Evolutionary conservation across 2,113 vertebrate species (phyloP).

Genomic region (Cnemophilus loriae): DNA sequence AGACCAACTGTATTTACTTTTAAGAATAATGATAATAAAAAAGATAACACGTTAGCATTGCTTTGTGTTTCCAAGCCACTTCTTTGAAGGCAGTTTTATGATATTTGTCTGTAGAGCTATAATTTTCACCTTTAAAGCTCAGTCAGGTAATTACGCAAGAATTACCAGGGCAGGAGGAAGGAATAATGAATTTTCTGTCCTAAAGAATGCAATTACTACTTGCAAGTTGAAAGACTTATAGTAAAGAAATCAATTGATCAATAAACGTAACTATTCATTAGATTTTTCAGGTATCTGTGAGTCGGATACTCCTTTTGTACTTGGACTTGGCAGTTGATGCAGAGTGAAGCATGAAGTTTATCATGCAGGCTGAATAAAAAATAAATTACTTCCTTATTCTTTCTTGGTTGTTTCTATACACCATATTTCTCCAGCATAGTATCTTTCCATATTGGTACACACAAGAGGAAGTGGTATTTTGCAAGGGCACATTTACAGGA

Average conservation of each 20-base stretch:
- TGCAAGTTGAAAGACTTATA: not conserved
- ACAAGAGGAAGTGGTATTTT: not conserved
- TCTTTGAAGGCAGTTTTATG: not conserved
- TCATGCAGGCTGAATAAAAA: not conserved
- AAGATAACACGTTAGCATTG: rapidly evolving
- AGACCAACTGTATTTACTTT: not conserved
- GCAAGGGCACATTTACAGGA: not conserved
- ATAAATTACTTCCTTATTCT: not conserved
- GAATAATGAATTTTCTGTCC: not conserved
- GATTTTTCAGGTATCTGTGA: not conserved
- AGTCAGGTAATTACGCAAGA: not conserved
- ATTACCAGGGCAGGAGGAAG: not conserved
- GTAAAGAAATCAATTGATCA: not conserved
- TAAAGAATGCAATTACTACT: not conserved
- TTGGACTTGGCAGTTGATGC: not conserved
- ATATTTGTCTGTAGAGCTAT: not conserved
- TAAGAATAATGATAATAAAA: not conserved
- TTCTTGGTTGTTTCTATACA: not conserved
- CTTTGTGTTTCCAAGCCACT: not conserved
- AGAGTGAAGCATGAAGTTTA: not conserved
- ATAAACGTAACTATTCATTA: not conserved
- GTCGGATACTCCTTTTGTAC: not conserved
- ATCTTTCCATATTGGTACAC: not conserved
- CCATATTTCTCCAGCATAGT: not conserved
- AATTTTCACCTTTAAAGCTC: not conserved